Base-by-base conservation (phyloP, 2,797 vertebrate species). In the Enoplosus armatus region DNA sequence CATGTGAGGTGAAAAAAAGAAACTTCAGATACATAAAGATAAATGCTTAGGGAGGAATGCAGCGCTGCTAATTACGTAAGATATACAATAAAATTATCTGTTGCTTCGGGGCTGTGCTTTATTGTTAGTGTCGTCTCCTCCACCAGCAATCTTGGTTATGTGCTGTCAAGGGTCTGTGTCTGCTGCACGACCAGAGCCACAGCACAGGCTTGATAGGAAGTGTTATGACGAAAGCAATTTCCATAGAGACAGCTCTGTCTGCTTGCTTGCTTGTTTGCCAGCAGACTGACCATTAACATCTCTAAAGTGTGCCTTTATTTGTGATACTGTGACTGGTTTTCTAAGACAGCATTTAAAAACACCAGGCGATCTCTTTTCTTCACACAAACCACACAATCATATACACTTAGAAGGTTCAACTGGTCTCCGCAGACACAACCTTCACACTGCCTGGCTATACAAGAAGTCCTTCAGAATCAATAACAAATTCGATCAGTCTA, bases 191-290 rank as follows among this genome's bases (percentile, higher is more conserved):
- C 79, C 86, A 87, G 77, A 87, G 84, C 86, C 64, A 66, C 81
- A 63, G 84, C 85, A 29, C 82, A 51, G 77, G 80, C 86, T 85
- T 82, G 73, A 90, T 88, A 54, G 80, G 77, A 90, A 88, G 87
- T 37, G 80, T 85, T 89, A 87, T 94, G 94, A 95, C 91, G 93
- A 89, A 92, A 93, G 92, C 92, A 75, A 94, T 94, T 94, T 93
- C 92, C 92, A 95, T 94, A 93, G 93, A 95, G 92, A 95, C 92
- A 77, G 87, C 75, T 80, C 86, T 47, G 89, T 84, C 75, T 18
- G 50, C 77, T 73, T 62, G 85, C 82, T 77, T 65, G 85, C 69
- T 63, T 58, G 68, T 71, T 72, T 41, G 68, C 68, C 81, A 86
- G 83, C 77, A 66, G 74, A 88, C 75, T 81, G 87, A 84, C 85